These are phyloP conservation scores for Indri indri DNA, from an alignment of 2,113 vertebrate genomes.

Conservation along the genomic window DNA sequence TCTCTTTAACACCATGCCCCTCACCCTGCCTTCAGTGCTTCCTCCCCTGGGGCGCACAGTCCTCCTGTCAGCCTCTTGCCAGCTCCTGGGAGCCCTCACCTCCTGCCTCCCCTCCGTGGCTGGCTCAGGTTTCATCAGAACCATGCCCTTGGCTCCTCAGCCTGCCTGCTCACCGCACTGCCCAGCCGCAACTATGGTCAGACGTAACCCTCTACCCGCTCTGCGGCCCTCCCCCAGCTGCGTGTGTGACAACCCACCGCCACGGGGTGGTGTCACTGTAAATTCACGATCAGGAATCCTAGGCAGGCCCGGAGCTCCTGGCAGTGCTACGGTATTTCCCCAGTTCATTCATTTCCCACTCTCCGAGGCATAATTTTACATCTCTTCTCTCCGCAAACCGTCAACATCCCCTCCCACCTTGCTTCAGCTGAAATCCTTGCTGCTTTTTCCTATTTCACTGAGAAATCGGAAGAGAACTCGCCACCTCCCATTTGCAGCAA, in stretches of 20 bases:
- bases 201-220: background rate
- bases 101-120: background rate
- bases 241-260: background rate
- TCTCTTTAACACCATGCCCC: background rate
- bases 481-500: background rate
- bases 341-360: background rate
- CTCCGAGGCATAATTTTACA: background rate
- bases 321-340: background rate
- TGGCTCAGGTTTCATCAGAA: background rate
- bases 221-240: background rate
- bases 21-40: background rate
- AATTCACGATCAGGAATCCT: accelerated
- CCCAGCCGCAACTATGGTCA: background rate
- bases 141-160: background rate
- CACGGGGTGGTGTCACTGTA: background rate
- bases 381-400: background rate
- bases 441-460: background rate
- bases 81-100: background rate
- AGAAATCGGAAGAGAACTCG: background rate
- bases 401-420: background rate
- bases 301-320: background rate
- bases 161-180: background rate
- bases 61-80: background rate
- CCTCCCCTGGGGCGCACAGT: too few species aligned
- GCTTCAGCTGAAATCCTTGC: background rate